Evolutionary conservation across 2,888 invertebrate genomes (phyloP), one percentile per base, ranked within the genome.

Genomic region (Lepidocyrtinus sp.): DNA sequence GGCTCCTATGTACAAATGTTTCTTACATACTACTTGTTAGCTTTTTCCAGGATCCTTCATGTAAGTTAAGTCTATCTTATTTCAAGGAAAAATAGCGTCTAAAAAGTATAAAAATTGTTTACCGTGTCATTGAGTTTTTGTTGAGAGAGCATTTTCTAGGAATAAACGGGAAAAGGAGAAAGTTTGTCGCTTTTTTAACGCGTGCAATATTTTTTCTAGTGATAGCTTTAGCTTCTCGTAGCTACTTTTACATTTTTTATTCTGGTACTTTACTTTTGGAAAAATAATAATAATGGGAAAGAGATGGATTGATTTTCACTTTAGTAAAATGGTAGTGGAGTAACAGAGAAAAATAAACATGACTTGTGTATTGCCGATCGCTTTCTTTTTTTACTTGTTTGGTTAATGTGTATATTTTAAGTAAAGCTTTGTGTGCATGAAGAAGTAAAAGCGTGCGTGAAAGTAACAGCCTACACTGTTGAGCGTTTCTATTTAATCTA

Each of bases 261-360:
- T n/a, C n/a, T n/a, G n/a, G n/a, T n/a, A n/a, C n/a, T n/a, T n/a
- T n/a, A n/a, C 62, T 12, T 5, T 59, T 59, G 59, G 59, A 62
- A 62, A 61, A 69, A 59, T 26, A 22, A 26, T 55, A 61, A 75
- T 45, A 75, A 75, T 75, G 45, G 61, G 25, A 61, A 67, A 75
- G 59, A 67, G 74, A 75, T 67, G 61, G 74, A 75, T 75, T 75
- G 67, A 68, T 63, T 75, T 75, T 67, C 61, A 75, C 74, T 24
- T 45, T 67, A 12, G 74, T 24, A 25, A 75, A 75, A 75, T 61
- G 74, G 67, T 15, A 55, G 73, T 50, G 21, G 27, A n/a, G n/a
- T n/a, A 17, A 73, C 27, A 74, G 65, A 67, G 67, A 61, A 75
- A 75, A 75, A 67, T 61, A 75, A 67, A 75, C 67, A 67, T n/a